phyloP scores from a whole-genome alignment of 2,888 invertebrate species.

The Stratiomys singularior region DNA sequence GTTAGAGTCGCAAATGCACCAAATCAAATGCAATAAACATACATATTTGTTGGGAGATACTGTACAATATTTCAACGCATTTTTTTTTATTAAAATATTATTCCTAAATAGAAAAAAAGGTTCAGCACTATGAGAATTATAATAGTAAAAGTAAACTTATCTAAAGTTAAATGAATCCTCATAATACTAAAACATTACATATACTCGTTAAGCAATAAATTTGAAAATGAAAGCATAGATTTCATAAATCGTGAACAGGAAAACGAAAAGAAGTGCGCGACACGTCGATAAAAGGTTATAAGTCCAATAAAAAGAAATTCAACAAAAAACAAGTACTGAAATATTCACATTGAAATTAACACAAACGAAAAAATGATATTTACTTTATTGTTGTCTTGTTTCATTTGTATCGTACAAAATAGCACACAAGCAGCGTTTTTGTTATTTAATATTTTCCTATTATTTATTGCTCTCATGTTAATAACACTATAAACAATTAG shows the following conservation, averaged over 20 bases:
- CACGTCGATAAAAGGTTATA: not conserved
- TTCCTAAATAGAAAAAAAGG: not conserved
- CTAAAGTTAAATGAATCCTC: conserved; percentile 32
- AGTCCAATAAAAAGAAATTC: not conserved
- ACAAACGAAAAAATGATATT: no score
- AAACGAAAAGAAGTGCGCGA: not conserved
- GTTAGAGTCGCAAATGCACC: conserved; percentile 77
- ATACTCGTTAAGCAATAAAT: conserved; percentile 43
- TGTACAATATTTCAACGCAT: conserved; percentile 46
- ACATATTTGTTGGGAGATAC: conserved; percentile 83
- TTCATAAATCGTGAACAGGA: conserved; percentile 23
- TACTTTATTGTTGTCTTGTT: no score
- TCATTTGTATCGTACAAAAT: no score
- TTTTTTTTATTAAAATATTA: conserved; percentile 38
- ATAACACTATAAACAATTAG: no score
- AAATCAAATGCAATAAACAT: conserved; percentile 79
- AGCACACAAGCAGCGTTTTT: no score
- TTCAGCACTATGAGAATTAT: not conserved
- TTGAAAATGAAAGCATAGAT: conserved; percentile 35
- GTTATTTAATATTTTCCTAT: no score
- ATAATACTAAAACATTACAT: conserved; percentile 29
- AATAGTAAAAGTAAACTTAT: not conserved
- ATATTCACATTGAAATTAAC: no score
- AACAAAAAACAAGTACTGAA: no score
- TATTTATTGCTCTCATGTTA: no score